Conservation (phyloP, 2,113 vertebrate genomes). For the Melanocharis versteri region DNA sequence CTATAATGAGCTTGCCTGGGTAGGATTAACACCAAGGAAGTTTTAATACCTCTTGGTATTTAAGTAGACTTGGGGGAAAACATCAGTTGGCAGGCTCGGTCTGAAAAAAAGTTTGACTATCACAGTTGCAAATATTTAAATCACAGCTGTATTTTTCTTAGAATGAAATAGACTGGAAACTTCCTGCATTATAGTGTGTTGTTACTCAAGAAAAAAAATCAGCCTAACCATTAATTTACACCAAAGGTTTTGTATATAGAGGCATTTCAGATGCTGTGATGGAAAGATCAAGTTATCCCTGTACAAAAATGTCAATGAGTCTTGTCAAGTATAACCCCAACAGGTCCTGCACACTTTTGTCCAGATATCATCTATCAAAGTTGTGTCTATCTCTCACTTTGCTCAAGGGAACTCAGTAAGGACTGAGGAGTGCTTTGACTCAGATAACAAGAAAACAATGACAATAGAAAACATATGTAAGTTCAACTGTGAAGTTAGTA, state of each 20-base stretch:
- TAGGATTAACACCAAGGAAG: not conserved
- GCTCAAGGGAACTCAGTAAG: not conserved
- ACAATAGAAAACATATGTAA: not conserved
- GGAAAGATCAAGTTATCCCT: not conserved
- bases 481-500: not conserved
- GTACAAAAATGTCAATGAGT: not conserved
- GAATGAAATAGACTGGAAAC: not conserved
- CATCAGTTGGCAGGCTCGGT: accelerated
- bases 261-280: not conserved
- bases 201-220: not conserved
- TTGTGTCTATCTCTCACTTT: not conserved
- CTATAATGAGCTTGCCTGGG: not conserved
- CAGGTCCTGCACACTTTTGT: not conserved
- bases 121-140: not conserved
- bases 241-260: not conserved
- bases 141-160: not conserved
- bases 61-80: not conserved
- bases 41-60: not conserved
- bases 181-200: not conserved
- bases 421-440: not conserved
- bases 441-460: not conserved
- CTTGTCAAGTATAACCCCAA: not conserved
- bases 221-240: not conserved
- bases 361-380: not conserved
- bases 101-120: not conserved